phyloP scores from a whole-genome alignment of 2,888 invertebrate species.

The Scaptomyza tumidula region DNA sequence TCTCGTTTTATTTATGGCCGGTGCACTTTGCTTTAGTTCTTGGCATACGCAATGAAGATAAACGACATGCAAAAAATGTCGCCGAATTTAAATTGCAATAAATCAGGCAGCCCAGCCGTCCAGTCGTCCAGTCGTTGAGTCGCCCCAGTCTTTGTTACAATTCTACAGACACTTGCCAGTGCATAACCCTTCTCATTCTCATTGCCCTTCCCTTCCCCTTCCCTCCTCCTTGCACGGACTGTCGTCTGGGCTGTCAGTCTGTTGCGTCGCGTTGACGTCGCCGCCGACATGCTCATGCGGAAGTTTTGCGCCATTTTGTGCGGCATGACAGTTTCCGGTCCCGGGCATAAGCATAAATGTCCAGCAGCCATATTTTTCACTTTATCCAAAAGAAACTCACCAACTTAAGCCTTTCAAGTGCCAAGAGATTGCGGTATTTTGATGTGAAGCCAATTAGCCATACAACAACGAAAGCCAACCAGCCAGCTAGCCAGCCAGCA shows the following conservation, averaged over 20 bases:
- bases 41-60: conserved; percentile 79
- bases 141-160: background rate
- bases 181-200: background rate
- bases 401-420: conserved; percentile 56
- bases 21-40: conserved; percentile 66
- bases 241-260: conserved; percentile 39
- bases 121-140: conserved; percentile 32
- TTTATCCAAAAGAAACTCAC: conserved; percentile 38
- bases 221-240: too few species aligned
- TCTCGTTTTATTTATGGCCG: conserved; percentile 65
- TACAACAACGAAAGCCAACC: conserved; percentile 29
- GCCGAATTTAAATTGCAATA: conserved; percentile 80
- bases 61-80: conserved; percentile 81
- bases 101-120: conserved; percentile 66
- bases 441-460: conserved; percentile 53
- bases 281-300: conserved; percentile 61
- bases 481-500: background rate
- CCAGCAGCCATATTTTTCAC: conserved; percentile 67
- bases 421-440: conserved; percentile 44
- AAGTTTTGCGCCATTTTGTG: conserved; percentile 72
- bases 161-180: conserved; percentile 2
- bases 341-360: conserved; percentile 57
- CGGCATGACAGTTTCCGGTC: conserved; percentile 65
- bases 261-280: conserved; percentile 52
- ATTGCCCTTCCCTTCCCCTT: background rate